Base-by-base conservation (phyloP, 2,113 vertebrate species). In the Cebus imitator region DNA sequence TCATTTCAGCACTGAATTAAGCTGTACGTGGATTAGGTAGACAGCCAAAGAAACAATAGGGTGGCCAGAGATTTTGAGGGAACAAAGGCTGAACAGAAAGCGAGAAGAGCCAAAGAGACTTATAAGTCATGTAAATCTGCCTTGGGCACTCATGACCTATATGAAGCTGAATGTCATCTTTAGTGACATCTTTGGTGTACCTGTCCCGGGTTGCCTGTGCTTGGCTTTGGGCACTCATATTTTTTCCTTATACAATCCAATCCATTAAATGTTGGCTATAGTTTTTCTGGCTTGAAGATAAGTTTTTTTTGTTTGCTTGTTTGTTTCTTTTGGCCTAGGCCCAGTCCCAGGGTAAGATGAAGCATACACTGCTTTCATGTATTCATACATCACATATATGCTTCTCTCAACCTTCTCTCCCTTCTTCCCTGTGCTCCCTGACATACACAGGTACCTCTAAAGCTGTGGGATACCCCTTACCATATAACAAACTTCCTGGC, bases 401-500 rank as follows among this genome's bases (percentile, higher is more conserved):
- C 18, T 76, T 89, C 61, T 70, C 32, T 75, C 12, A 5, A 40
- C 76, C 8, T 52, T 35, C 9, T 17, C 20, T 40, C 20, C 12
- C 83, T 80, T 21, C 13, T 50, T 88, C 12, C 13, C 10, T 43
- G n/a, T 25, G 13, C 50, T 88, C 12, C 13, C 10, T 43, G n/a
- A 8, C 21, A 50, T 20, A 43, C 13, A 30, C 6, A n/a, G 43
- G 6, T 2, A 8, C 7, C 37, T 83, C 4, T 64, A 17, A 68
- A 91, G 4, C 10, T 68, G 40, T 88, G 0, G 3, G 27, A 23
- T 55, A 87, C 93, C 93, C 55, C 48, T 97, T 97, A 17, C 37
- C 43, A 2, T 80, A 80, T 79, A 89, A 35, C 72, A 84, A 84
- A 82, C 88, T 97, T 72, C 75, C 45, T 94, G 73, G 32, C 40